phyloP scores from a whole-genome alignment of 2,888 invertebrate species.

The Exocentrus adspersus region DNA sequence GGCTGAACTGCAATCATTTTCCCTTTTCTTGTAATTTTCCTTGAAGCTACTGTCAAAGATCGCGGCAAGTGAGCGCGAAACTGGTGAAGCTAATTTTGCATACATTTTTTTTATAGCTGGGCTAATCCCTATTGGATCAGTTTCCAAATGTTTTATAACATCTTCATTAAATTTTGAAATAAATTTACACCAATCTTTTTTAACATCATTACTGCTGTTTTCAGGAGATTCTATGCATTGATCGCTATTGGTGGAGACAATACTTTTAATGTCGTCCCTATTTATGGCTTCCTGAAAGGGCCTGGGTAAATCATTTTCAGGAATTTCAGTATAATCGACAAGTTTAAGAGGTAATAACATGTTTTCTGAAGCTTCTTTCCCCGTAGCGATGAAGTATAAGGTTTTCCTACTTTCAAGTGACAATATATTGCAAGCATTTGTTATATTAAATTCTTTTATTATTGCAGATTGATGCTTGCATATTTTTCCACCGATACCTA shows the following conservation, averaged over 20 bases:
- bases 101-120: too few relatives aligned
- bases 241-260: background rate
- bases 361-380: background rate
- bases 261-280: background rate
- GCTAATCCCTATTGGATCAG: too few relatives aligned
- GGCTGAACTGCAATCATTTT: constrained; percentile 31
- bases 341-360: background rate
- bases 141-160: too few relatives aligned
- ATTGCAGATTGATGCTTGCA: constrained; percentile 14
- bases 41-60: constrained; percentile 7
- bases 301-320: background rate
- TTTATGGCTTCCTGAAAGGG: background rate
- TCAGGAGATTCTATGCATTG: background rate
- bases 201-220: background rate
- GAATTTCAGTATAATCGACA: background rate
- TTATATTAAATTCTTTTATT: constrained; percentile 8
- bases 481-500: constrained; percentile 12
- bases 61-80: constrained; percentile 15
- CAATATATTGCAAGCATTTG: constrained; percentile 1
- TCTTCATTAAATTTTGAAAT: constrained; percentile 22
- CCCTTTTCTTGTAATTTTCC: constrained; percentile 18
- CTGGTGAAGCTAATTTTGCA: too few relatives aligned
- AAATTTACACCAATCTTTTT: constrained; percentile 8
- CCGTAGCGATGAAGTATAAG: background rate
- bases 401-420: background rate